phyloP scores from a whole-genome alignment of 2,113 vertebrate genomes.

The Sus scrofa region DNA sequence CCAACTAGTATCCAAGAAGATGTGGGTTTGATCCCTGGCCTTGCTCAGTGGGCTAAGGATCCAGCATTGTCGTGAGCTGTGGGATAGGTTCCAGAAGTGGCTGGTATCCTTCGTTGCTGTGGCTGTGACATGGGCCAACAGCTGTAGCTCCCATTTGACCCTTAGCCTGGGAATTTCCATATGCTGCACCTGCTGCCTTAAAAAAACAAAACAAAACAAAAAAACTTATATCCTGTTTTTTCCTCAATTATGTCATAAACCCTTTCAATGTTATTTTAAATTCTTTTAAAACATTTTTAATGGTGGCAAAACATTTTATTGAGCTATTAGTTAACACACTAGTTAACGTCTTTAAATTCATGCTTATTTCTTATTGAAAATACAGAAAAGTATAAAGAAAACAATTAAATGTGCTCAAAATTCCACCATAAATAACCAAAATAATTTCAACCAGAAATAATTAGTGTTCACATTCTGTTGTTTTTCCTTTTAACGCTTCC shows the following conservation, averaged over 20 bases:
- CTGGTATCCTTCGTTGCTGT: no score
- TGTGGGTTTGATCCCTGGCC: no score
- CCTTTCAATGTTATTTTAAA: constrained; percentile 2
- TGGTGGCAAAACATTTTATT: constrained; percentile 39
- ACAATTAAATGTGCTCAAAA: neutral
- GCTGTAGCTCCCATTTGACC: no score
- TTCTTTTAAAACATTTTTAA: constrained; percentile 32
- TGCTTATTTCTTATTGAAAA: constrained; percentile 32
- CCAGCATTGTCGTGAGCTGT: no score
- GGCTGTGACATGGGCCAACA: no score
- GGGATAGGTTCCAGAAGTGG: no score
- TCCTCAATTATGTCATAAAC: neutral
- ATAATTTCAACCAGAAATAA: neutral
- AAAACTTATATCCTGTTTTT: neutral
- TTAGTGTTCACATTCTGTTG: neutral
- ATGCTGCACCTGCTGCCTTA: no score
- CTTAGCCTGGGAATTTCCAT: no score
- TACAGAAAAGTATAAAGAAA: neutral
- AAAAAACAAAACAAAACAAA: no score
- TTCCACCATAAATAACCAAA: neutral
- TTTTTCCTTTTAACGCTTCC: constrained; percentile 14
- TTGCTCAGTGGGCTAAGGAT: no score
- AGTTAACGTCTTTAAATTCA: neutral
- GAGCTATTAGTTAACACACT: neutral
- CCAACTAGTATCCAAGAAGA: no score